phyloP scores from a whole-genome alignment of 2,113 vertebrate species.

The Ictalurus punctatus region DNA sequence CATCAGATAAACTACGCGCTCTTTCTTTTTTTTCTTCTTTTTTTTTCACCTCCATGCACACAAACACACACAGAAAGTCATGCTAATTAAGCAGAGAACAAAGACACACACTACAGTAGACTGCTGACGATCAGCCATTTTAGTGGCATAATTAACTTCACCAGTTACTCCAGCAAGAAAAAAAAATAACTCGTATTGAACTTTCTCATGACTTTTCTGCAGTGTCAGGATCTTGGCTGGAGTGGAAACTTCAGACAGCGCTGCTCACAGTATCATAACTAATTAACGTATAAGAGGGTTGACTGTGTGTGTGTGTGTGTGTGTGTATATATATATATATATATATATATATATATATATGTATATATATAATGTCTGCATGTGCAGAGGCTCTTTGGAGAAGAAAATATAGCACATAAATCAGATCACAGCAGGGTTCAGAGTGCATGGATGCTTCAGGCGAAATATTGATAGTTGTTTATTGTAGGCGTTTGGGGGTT shows the following conservation, averaged over 20 bases:
- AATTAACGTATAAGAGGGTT: neutral
- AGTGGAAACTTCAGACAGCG: constrained; percentile 16
- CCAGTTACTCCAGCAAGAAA: constrained; percentile 49
- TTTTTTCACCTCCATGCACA: neutral
- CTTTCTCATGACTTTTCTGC: constrained; percentile 38
- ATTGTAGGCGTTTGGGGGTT: neutral
- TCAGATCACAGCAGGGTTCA: neutral
- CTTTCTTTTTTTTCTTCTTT: constrained; percentile 36
- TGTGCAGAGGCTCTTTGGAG: neutral
- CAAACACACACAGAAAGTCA: constrained; percentile 37
- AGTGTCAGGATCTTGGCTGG: constrained; percentile 31
- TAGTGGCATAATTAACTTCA: constrained; percentile 64
- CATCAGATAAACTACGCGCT: neutral
- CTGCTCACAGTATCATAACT: neutral
- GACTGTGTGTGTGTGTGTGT: neutral
- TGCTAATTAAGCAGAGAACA: constrained; percentile 66
- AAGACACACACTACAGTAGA: constrained; percentile 57
- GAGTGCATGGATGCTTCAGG: too few species aligned
- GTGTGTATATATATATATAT: too few species aligned
- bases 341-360: too few species aligned
- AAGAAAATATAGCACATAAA: neutral
- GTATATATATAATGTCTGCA: too few species aligned
- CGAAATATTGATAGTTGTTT: constrained; percentile 44
- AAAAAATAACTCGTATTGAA: constrained; percentile 45
- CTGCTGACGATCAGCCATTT: constrained; percentile 67